Percentiles rank a stretch among this genome's conserved stretches.
Evolutionary conservation across 1,140 invertebrate species (phyloP).

Genomic region (Trissolcus basalis): DNA sequence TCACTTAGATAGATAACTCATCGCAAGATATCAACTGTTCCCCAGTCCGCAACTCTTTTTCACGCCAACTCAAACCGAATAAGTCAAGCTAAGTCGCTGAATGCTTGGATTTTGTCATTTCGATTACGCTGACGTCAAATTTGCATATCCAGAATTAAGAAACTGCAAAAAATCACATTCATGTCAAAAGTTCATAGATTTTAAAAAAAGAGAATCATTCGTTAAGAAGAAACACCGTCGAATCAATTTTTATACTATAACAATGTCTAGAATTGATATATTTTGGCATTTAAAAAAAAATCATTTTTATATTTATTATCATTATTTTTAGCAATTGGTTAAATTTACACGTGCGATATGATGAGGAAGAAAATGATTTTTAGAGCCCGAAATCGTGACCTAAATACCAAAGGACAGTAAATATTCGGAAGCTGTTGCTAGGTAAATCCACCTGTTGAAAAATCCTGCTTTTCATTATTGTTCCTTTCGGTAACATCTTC

Average conservation of each 20-base stretch:
- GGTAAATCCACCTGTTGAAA: slow-evolving; percentile 47
- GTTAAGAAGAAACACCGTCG: too few species aligned
- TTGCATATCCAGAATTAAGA: too few species aligned
- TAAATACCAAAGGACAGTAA: slow-evolving; percentile 39
- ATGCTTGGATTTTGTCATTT: slow-evolving; percentile 22
- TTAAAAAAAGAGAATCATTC: too few species aligned
- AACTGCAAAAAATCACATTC: too few species aligned
- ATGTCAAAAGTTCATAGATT: too few species aligned
- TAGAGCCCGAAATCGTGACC: slow-evolving; percentile 8
- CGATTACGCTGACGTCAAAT: slow-evolving; percentile 9
- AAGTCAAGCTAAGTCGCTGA: slow-evolving; percentile 32
- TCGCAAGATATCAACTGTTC: slow-evolving; percentile 48
- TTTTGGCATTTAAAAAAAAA: too few species aligned
- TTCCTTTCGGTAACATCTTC: slow-evolving; percentile 30
- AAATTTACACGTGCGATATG: too few species aligned
- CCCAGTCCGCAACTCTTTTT: slow-evolving; percentile 33
- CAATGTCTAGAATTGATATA: too few species aligned
- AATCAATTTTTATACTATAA: too few species aligned
- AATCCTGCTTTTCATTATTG: slow-evolving; percentile 46
- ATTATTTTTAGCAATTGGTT: too few species aligned
- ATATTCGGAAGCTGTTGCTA: slow-evolving; percentile 27
- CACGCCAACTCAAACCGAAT: slow-evolving; percentile 17
- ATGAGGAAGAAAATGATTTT: too few species aligned
- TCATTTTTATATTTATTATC: too few species aligned
- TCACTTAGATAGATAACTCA: slow-evolving; percentile 37